Base-by-base conservation (phyloP, 2,113 vertebrate species). In the Entelurus aequoreus region DNA sequence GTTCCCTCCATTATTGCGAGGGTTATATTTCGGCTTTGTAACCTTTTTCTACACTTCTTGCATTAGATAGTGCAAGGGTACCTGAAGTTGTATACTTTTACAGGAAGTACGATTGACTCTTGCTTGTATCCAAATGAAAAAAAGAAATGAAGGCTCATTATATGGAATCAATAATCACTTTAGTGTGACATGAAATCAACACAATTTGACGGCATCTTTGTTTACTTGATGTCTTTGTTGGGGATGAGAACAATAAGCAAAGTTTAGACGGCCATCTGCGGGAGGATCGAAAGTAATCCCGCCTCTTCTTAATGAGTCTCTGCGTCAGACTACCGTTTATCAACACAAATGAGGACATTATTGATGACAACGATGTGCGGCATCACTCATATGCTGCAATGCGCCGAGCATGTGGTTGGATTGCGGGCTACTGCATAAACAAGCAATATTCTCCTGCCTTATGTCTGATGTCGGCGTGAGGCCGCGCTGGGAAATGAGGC, bases 401-500 rank as follows among this genome's bases (percentile, higher is more conserved):
- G 72, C 44, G 48, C 55, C 3, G 37, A 69, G 66, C 63, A 63
- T 75, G 62, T 46, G 73, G 67, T 65, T 63, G 60, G 60, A 67
- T 72, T 68, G 65, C 69, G 65, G 57, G 56, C 66, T 69, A 59
- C 68, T 66, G 61, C 66, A 49, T 70, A 80, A 79, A 84, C 72
- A 75, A 82, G 66, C 48, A 9, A 44, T 40, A 59, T 68, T 76
- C 52, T 75, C 74, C 60, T 78, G 62, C 74, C 78, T 62, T 54
- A 53, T 63, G 75, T 75, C 69, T 73, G 80, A 79, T 77, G 74
- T 80, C 72, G 42, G 42, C 42, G 42, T 67, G 71, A 80, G 77
- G 57, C 72, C 40, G 9, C 6, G 52, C 68, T 54, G 44, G 58
- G 70, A 80, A 84, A 82, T 69, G 71, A 75, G 60, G 61, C 60